Evolutionary conservation across 2,888 invertebrate species (phyloP), one percentile per base, ranked within the genome.

Genomic region (Chaetogeoica ovagalla): DNA sequence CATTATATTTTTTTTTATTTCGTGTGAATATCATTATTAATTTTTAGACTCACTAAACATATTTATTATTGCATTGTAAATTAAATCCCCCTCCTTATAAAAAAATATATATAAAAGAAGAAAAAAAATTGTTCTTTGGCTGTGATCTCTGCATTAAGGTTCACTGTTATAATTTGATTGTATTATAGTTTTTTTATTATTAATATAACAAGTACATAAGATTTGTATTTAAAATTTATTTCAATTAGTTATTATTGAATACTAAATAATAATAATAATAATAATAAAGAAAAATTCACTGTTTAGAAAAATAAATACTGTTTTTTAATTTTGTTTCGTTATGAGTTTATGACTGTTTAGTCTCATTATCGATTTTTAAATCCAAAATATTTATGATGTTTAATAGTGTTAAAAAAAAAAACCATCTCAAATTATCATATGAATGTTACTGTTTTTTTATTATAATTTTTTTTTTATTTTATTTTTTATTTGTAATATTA

Each of bases 141-240:
- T 84, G 84, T 84, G 84, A 84, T 84, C 84, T 84, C 84, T 84
- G 84, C 84, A 84, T 84, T 84, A 84, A 84, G 84, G 84, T 84
- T 83, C 84, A 84, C 83, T 83, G 83, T 84, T 81, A 81, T 81
- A 79, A 79, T 79, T 79, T 79, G 63, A 71, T 79, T 79, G 79
- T 79, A 79, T 63, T 63, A 71, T 71, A 71, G 23, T 62, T 62
- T 77, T 77, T 77, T 48, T 48, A 60, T 69, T 69, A 69, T 77
- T 62, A 30, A 63, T 71, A 55, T 71, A 71, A 79, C 63, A 77
- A 19, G 70, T 79, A 70, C 30, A 57, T 79, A 79, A 71, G 23
- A 65, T 77, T 52, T 77, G 70, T 79, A 79, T 79, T 71, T 79
- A 71, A 79, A 70, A 71, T 65, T 70, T 79, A 79, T 79, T 79